Base-by-base conservation (phyloP, 2,113 vertebrate species). In the Carassius gibelio region DNA sequence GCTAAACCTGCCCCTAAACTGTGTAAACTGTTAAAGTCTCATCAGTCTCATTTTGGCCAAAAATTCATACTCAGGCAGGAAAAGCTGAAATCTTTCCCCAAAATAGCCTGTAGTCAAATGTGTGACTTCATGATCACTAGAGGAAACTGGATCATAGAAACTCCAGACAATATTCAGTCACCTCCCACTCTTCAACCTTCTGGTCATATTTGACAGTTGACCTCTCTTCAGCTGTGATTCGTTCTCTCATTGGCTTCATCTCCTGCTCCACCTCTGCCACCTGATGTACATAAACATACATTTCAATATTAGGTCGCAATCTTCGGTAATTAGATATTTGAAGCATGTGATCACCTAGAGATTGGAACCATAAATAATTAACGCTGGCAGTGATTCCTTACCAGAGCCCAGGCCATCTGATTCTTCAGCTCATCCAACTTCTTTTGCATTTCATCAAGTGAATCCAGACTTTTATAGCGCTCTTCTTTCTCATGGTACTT, bases 391-490 rank as follows among this genome's bases (percentile, higher is more conserved):
- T 82, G 50, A 42, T 52, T 84, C 42, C 90, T 90, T 50, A 95
- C 98, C 96, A 99, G 90, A 88, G 96, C 96, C 98, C 98, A 99
- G 0, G 97, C 97, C 96, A 99, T 99, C 87, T 97, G 95, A 85
- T 96, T 95, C 88, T 96, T 96, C 77, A 99, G 85, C 48, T 94
- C 92, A 74, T 96, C 94, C 83, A 99, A 91, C 77, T 93, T 96
- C 50, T 87, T 93, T 38, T 95, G 92, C 96, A 99, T 93, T 74
- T 98, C 96, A 81, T 96, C 95, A 82, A 99, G 86, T 5, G 95
- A 96, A 0, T 92, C 88, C 81, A 99, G 92, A 88, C 88, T 97
- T 91, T 95, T 96, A 91, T 94, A 99, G 59, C 90, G 90, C 52
- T 97, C 95, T 83, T 96, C 96, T 90, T 96, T 98, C 85, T 96